Evolutionary conservation across 2,888 invertebrate species (phyloP).

Genomic region (Lamellibrachia satsuma): DNA sequence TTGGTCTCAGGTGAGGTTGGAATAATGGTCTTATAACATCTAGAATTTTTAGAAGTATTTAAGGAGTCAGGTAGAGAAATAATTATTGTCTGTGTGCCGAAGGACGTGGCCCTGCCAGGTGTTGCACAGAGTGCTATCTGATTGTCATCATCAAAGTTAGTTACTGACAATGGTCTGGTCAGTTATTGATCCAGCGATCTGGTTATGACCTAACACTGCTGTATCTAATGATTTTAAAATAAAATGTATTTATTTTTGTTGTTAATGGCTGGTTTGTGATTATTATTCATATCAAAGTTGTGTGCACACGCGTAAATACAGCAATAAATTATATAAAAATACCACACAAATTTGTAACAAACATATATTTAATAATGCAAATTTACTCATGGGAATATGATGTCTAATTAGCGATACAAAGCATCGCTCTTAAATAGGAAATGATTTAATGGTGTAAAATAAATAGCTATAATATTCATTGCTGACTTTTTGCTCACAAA

Average conservation of each 20-base stretch:
- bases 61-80: too few species aligned
- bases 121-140: not conserved
- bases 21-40: not conserved
- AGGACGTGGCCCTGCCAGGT: not conserved
- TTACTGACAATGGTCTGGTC: not conserved
- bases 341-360: not conserved
- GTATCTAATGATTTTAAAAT: not conserved
- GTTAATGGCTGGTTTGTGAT: not conserved
- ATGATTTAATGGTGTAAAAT: not conserved
- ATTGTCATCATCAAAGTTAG: not conserved
- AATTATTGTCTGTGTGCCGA: not conserved
- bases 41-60: too few species aligned
- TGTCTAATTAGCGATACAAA: not conserved
- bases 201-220: not conserved
- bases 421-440: not conserved
- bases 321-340: not conserved
- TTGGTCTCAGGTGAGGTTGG: not conserved
- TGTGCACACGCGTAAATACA: not conserved
- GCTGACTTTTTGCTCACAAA: not conserved
- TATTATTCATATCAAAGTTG: not conserved
- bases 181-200: not conserved
- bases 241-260: conserved; percentile 17
- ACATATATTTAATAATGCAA: not conserved
- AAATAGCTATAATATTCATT: not conserved
- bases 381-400: not conserved